These are phyloP conservation scores for Acleris cristana DNA, from an alignment of 2,888 invertebrate species.

Conservation along the genomic window DNA sequence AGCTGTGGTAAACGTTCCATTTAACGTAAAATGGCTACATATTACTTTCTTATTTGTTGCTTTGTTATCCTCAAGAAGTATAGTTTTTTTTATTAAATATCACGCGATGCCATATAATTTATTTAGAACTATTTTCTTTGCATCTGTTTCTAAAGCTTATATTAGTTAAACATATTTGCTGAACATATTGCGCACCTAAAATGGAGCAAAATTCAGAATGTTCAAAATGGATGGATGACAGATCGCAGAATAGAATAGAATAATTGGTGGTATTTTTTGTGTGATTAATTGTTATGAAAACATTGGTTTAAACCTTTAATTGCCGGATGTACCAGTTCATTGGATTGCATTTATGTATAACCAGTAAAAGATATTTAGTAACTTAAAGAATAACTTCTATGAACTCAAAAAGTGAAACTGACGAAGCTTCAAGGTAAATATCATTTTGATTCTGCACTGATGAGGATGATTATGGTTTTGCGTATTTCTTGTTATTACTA, in stretches of 20 bases:
- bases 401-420: slow-evolving; percentile 82
- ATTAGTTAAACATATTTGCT: no score
- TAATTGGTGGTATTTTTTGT: slow-evolving; percentile 64
- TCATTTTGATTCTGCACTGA: slow-evolving; percentile 11
- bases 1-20: slow-evolving; percentile 2
- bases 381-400: slow-evolving; percentile 75
- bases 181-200: slow-evolving; percentile 27
- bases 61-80: neutral
- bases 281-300: slow-evolving; percentile 60
- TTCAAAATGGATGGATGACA: slow-evolving; percentile 69
- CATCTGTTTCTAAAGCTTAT: no score
- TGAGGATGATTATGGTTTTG: slow-evolving; percentile 13
- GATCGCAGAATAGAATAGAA: slow-evolving; percentile 63
- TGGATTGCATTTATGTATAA: slow-evolving; percentile 59
- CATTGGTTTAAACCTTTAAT: slow-evolving; percentile 42
- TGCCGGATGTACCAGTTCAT: slow-evolving; percentile 56
- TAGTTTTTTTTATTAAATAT: no score
- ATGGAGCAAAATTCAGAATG: slow-evolving; percentile 41
- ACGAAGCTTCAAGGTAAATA: slow-evolving; percentile 83
- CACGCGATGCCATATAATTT: no score
- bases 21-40: slow-evolving; percentile 10
- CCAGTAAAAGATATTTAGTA: slow-evolving; percentile 61
- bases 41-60: neutral
- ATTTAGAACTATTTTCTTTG: no score
- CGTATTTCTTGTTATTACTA: slow-evolving; percentile 22